These are phyloP conservation scores for Chascanopsetta lugubris DNA, from an alignment of 2,113 vertebrate species.

Conservation along the genomic window DNA sequence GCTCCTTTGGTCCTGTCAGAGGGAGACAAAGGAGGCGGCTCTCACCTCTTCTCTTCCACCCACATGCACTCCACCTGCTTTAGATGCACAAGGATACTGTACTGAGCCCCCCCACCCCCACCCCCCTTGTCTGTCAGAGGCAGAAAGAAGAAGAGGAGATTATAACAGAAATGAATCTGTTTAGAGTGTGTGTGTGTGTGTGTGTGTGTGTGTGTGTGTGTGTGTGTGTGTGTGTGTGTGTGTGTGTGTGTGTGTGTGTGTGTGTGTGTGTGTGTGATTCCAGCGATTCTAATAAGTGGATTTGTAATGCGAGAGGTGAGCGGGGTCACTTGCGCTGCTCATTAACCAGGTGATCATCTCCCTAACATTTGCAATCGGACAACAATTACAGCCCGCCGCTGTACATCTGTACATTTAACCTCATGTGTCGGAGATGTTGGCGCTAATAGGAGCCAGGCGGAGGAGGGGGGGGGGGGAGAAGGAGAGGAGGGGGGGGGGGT, in stretches of 20 bases:
- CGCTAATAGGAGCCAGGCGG: constrained; percentile 12
- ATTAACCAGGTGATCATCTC: constrained; percentile 55
- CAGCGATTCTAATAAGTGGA: constrained; percentile 40
- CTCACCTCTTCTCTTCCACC: constrained; percentile 50
- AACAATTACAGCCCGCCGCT: constrained; percentile 1
- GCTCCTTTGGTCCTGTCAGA: constrained; percentile 53
- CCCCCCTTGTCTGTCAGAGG: constrained; percentile 25
- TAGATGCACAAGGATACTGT: constrained; percentile 43
- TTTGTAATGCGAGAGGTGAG: constrained; percentile 36
- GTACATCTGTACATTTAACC: constrained; percentile 4
- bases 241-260: not conserved
- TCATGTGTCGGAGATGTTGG: constrained; percentile 14
- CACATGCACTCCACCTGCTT: constrained; percentile 50
- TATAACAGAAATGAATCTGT: constrained; percentile 19
- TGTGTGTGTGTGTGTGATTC: constrained; percentile 7
- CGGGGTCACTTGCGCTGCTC: constrained; percentile 23
- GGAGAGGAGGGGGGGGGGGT: not conserved
- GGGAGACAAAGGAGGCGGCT: constrained; percentile 53
- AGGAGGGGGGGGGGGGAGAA: not conserved
- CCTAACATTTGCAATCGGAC: constrained; percentile 35
- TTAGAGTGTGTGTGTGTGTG: not conserved
- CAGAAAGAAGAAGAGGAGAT: constrained; percentile 33
- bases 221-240: constrained; percentile 1
- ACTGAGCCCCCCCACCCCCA: constrained; percentile 12
- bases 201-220: not conserved